Evolutionary conservation across 2,113 vertebrate genomes (phyloP), one percentile per base, ranked within the genome.

Genomic region (Hippocampus zosterae): DNA sequence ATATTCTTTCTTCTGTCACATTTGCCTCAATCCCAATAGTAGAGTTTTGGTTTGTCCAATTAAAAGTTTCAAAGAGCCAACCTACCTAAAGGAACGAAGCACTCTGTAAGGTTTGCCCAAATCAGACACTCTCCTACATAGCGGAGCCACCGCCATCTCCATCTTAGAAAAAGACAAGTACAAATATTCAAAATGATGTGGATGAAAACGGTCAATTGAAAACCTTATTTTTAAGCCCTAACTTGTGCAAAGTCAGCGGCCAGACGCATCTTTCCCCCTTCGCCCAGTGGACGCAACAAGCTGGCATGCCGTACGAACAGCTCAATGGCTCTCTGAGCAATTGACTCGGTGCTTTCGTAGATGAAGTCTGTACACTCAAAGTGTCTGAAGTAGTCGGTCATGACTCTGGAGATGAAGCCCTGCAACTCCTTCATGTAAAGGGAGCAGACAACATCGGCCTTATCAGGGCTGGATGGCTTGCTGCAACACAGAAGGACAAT

Each of bases 391-490:
- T 99, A 99, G 89, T 99, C 96, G 0, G 73, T 92, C 95, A 95
- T 96, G 59, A 96, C 94, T 73, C 97, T 92, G 37, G 92, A 87
- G 87, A 98, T 94, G 88, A 99, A 99, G 56, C 95, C 96, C 77
- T 99, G 96, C 27, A 99, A 90, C 86, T 99, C 97, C 86, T 94
- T 96, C 97, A 98, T 99, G 89, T 99, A 99, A 5, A 98, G 91
- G 48, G 97, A 99, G 88, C 96, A 98, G 12, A 95, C 94, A 11
- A 95, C 90, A 15, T 98, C 97, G 0, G 94, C 94, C 60, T 92
- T 95, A 53, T 92, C 93, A 7, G 92, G 87, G 76, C 79, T 84
- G 64, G 92, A 84, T 75, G 95, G 84, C n/a, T 93, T 89, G 68
- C 96, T 98, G 88, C 1, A 71, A 33, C 42, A 46, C 57, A 33